A percentile compares a stretch with the other conserved stretches of the same genome.
These are phyloP conservation scores for Zoanthus gigantus DNA, from an alignment of 92 coral and sea anemone species.

Conservation along the genomic window DNA sequence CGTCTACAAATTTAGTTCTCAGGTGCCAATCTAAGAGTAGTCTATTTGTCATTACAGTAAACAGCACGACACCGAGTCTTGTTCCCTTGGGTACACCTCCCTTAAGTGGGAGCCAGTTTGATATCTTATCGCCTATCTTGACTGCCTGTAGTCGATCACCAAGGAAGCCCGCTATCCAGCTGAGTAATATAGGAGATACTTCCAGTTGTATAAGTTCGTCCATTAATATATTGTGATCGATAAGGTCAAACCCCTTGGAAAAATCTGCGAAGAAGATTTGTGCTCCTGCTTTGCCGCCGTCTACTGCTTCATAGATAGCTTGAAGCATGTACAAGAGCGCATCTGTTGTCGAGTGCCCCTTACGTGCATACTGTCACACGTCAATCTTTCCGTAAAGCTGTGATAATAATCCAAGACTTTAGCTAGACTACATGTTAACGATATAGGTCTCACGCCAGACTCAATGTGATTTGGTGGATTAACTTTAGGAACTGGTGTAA, in stretches of 20 bases:
- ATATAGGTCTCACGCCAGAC: slow-evolving; percentile 46
- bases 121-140: slow-evolving; percentile 44
- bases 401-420: slow-evolving; percentile 46
- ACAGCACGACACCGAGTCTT: too few relatives aligned
- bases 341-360: slow-evolving; percentile 38
- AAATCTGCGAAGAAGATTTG: slow-evolving; percentile 39
- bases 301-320: slow-evolving; percentile 30
- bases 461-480: slow-evolving; percentile 39
- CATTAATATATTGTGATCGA: slow-evolving; percentile 42
- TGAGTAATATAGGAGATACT: slow-evolving; percentile 38
- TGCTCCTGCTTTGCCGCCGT: slow-evolving; percentile 29
- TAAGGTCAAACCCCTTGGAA: slow-evolving; percentile 47
- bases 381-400: not conserved
- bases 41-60: too few relatives aligned
- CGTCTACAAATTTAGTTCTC: slow-evolving; percentile 48
- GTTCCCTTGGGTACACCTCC: slow-evolving; percentile 32
- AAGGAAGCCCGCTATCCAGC: slow-evolving; percentile 54
- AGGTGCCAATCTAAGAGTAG: slow-evolving; percentile 15
- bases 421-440: slow-evolving; percentile 51
- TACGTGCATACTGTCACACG: slow-evolving; percentile 44
- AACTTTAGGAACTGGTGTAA: slow-evolving; percentile 48
- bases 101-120: slow-evolving; percentile 51
- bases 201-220: slow-evolving; percentile 44
- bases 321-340: slow-evolving; percentile 46
- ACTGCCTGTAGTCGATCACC: slow-evolving; percentile 57